These are phyloP conservation scores for Solenopsis fugax DNA, from an alignment of 1,140 invertebrate species.

Conservation along the genomic window DNA sequence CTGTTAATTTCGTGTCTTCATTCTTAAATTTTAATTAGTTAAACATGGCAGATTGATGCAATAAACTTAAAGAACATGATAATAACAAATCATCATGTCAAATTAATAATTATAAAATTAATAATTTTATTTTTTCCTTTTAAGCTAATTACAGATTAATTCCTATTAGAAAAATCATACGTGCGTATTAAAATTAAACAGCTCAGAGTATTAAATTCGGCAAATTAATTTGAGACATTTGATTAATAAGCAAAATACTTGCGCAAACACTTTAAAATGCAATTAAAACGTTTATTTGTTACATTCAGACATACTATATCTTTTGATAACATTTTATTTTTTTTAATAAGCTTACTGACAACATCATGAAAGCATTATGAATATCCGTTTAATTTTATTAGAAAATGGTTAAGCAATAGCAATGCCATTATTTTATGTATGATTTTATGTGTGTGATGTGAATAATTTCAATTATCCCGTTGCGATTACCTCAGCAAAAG, in stretches of 20 bases:
- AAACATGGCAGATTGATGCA: background rate
- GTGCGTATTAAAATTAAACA: background rate
- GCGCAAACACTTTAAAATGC: background rate
- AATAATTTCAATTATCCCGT: background rate
- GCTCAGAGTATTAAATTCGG: background rate
- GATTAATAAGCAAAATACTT: background rate
- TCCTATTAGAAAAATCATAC: background rate
- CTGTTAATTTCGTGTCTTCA: background rate
- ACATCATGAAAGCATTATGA: background rate
- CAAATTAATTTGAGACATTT: background rate
- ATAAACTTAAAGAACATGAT: background rate
- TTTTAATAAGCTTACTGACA: too few species aligned
- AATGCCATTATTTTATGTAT: background rate
- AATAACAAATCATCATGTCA: background rate
- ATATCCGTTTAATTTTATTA: background rate
- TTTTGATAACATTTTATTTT: background rate
- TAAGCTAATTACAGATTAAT: background rate
- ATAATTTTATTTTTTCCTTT: background rate
- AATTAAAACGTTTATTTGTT: background rate
- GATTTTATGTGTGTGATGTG: background rate
- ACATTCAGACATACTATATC: too few species aligned
- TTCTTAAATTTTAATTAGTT: background rate
- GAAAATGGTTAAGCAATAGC: background rate
- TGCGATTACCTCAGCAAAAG: background rate
- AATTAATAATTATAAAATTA: constrained; percentile 9